Evolutionary conservation across 2,797 vertebrate species (phyloP).

Genomic region (Nannoperca australis): DNA sequence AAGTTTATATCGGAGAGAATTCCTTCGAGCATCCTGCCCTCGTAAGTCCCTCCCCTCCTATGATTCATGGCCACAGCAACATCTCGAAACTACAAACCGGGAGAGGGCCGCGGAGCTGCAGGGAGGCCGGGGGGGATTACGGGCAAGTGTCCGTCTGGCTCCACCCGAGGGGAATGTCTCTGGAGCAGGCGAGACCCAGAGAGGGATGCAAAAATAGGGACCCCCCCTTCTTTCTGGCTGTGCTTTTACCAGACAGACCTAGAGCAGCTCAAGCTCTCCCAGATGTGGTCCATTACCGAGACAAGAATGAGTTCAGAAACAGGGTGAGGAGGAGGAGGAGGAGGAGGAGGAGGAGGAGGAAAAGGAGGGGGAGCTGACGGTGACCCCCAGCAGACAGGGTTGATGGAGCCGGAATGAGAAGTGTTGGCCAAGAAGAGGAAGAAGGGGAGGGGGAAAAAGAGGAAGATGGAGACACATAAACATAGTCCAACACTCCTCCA

Average conservation of each 20-base stretch:
- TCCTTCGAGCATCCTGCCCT: constrained; percentile 14
- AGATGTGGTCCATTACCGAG: constrained; percentile 83
- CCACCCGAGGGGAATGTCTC: constrained; percentile 25
- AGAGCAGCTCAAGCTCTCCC: constrained; percentile 80
- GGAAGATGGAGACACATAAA: constrained; percentile 41
- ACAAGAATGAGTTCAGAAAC: constrained; percentile 68
- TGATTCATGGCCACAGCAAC: constrained; percentile 41
- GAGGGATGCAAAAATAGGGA: constrained; percentile 22
- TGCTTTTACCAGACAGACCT: constrained; percentile 41
- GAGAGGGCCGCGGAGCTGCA: constrained; percentile 2
- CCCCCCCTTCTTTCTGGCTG: constrained; percentile 34
- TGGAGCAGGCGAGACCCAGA: constrained; percentile 18
- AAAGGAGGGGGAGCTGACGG: constrained; percentile 11
- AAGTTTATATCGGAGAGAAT: constrained; percentile 26
- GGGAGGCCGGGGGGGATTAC: constrained; percentile 21
- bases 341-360: constrained; percentile 18
- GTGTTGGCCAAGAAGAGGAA: constrained; percentile 68
- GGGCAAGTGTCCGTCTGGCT: constrained; percentile 28
- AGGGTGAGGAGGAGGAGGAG: constrained; percentile 53
- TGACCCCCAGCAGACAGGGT: constrained; percentile 85
- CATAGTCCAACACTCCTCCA: constrained; percentile 47
- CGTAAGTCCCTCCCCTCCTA: not conserved
- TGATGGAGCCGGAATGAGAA: constrained; percentile 83
- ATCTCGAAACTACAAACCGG: constrained; percentile 35
- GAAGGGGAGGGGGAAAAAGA: constrained; percentile 12